phyloP scores from a whole-genome alignment of 92 coral and sea anemone genomes.

The Palythoa heliodiscus region DNA sequence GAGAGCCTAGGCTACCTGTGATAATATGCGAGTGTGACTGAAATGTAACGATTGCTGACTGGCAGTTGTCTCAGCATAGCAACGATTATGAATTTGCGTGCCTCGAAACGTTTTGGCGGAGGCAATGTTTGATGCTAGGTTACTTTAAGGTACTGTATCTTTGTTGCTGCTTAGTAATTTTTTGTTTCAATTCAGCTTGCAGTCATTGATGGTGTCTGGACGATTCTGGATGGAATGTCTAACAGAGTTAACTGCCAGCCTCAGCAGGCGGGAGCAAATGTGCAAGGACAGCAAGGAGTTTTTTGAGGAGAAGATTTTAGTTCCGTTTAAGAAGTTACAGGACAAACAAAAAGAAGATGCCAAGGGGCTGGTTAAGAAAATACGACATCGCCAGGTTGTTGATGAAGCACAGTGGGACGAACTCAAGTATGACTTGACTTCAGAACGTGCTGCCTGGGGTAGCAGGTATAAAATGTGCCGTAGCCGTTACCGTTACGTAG shows the following conservation, averaged over 20 bases:
- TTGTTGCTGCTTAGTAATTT: neutral
- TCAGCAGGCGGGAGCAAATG: slow-evolving; percentile 58
- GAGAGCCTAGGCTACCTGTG: too few relatives aligned
- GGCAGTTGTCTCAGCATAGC: too few relatives aligned
- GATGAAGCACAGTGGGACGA: slow-evolving; percentile 74
- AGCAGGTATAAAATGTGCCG: slow-evolving; percentile 53
- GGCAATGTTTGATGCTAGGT: too few relatives aligned
- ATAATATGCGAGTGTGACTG: too few relatives aligned
- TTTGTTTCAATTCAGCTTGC: slow-evolving; percentile 54
- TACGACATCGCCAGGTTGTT: slow-evolving; percentile 50
- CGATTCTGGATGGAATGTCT: slow-evolving; percentile 98
- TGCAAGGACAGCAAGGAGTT: slow-evolving; percentile 64
- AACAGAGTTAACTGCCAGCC: slow-evolving; percentile 75
- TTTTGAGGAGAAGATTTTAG: slow-evolving; percentile 63
- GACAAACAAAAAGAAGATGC: slow-evolving; percentile 65
- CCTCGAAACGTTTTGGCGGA: too few relatives aligned
- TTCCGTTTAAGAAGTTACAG: slow-evolving; percentile 58
- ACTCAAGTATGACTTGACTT: slow-evolving; percentile 74
- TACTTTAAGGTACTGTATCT: neutral
- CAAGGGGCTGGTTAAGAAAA: slow-evolving; percentile 39
- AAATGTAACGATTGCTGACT: too few relatives aligned
- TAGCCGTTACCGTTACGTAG: neutral
- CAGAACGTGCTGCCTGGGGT: slow-evolving; percentile 92
- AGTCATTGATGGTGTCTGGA: slow-evolving; percentile 86
- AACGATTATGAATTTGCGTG: too few relatives aligned